Percentiles rank a stretch among this genome's conserved stretches.
These are phyloP conservation scores for Phasia obesa DNA, from an alignment of 2,888 invertebrate species.

Conservation along the genomic window DNA sequence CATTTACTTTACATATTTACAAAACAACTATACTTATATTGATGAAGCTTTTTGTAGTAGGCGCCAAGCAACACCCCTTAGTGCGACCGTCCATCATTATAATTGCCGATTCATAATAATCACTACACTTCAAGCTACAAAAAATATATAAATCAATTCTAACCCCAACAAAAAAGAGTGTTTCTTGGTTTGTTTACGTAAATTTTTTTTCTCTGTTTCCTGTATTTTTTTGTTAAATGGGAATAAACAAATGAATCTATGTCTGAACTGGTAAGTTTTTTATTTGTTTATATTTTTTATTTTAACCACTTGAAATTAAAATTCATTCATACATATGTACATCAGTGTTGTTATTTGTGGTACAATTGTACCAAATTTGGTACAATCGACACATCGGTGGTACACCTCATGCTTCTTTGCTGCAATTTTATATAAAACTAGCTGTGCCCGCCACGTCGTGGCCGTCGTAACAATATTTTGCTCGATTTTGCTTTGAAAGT, in stretches of 20 bases:
- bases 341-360: too few species aligned
- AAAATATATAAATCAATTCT: conserved; percentile 30
- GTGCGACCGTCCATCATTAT: conserved; percentile 14
- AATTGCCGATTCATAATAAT: conserved; percentile 30
- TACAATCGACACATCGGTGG: too few species aligned
- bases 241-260: conserved; percentile 31
- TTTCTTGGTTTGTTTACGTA: conserved; percentile 44
- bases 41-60: conserved; percentile 31
- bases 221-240: conserved; percentile 15
- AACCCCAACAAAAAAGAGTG: conserved; percentile 1
- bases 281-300: too few species aligned
- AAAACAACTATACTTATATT: not conserved
- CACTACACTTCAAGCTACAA: conserved; percentile 1
- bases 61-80: conserved; percentile 16
- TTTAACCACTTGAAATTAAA: too few species aligned
- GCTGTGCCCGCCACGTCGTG: too few species aligned
- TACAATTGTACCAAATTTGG: too few species aligned
- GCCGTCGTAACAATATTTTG: too few species aligned
- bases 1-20: conserved; percentile 12
- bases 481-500: too few species aligned
- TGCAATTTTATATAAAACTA: too few species aligned
- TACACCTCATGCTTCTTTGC: too few species aligned
- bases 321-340: too few species aligned
- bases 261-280: conserved; percentile 28
- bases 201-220: conserved; percentile 30